Percentiles rank a stretch among this genome's conserved stretches.
Conservation (phyloP, 2,888 invertebrate species). For the Yponomeuta cagnagella region DNA sequence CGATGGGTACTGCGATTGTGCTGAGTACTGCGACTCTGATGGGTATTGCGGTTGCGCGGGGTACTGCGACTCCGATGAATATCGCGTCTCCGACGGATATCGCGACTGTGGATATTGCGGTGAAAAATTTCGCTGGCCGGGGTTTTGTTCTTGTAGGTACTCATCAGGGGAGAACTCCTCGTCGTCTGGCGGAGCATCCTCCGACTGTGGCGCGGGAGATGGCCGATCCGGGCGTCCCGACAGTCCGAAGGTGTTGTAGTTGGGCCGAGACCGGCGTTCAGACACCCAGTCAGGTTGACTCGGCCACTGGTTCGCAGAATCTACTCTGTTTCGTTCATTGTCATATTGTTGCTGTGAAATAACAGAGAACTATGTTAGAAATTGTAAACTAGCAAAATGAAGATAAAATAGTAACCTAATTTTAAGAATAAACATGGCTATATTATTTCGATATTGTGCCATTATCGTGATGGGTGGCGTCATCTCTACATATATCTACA, state of each 20-base stretch:
- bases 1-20: neutral
- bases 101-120: no score
- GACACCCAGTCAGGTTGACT: slow-evolving; percentile 11
- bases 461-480: neutral
- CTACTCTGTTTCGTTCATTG: slow-evolving; percentile 19
- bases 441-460: neutral
- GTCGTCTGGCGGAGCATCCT: slow-evolving; percentile 23
- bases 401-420: neutral
- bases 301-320: slow-evolving; percentile 7
- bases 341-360: slow-evolving; percentile 34
- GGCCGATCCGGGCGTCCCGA: slow-evolving; percentile 29
- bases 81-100: no score
- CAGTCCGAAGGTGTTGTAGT: slow-evolving; percentile 26
- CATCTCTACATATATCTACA: no score
- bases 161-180: neutral
- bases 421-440: neutral
- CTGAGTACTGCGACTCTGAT: neutral
- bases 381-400: no score
- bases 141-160: neutral
- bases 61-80: neutral
- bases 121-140: no score
- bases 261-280: slow-evolving; percentile 11
- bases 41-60: neutral
- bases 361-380: neutral
- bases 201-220: neutral